Conservation (phyloP, 2,888 invertebrate genomes). For the Leptogaster cylindrica region DNA sequence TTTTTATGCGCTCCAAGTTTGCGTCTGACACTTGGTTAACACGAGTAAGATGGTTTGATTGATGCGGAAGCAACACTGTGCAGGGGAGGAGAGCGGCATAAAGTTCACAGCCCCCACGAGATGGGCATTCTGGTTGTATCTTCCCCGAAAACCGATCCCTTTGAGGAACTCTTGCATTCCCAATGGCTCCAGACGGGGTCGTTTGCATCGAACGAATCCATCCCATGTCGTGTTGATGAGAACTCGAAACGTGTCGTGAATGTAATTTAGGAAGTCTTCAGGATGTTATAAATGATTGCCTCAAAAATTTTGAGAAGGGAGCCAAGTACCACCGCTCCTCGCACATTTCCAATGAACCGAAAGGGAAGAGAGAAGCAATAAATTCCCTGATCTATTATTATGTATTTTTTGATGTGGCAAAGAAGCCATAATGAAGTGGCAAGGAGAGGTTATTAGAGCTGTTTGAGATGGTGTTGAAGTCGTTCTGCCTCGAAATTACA, state of each 20-base stretch:
- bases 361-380: neutral
- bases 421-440: no score
- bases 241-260: conserved; percentile 8
- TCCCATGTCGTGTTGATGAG: conserved; percentile 12
- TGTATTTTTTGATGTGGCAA: no score
- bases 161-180: neutral
- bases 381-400: no score
- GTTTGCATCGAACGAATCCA: neutral
- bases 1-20: conserved; percentile 6
- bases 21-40: neutral
- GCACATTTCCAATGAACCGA: neutral
- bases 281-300: neutral
- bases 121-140: neutral
- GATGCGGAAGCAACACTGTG: conserved; percentile 1
- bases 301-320: neutral
- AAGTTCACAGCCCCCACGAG: no score
- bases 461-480: no score
- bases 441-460: no score
- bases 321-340: no score
- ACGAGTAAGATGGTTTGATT: conserved; percentile 3
- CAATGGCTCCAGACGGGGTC: conserved; percentile 2
- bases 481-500: no score
- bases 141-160: neutral
- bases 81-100: neutral
- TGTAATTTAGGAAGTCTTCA: conserved; percentile 4